phyloP scores from a whole-genome alignment of 2,888 invertebrate species.

The Agonum fuliginosum region DNA sequence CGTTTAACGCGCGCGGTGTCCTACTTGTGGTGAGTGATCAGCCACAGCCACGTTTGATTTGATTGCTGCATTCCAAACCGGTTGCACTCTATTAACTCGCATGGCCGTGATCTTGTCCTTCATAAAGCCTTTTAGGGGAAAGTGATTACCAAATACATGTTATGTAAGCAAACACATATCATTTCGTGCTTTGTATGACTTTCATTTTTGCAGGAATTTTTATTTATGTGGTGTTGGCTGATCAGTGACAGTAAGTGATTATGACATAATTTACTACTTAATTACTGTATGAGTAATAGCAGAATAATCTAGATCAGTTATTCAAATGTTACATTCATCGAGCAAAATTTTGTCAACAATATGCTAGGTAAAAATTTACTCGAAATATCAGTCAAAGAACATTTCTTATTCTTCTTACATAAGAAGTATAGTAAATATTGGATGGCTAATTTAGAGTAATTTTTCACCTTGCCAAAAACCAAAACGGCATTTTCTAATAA shows the following conservation, averaged over 20 bases:
- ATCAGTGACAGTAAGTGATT: not conserved
- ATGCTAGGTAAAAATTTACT: too few species aligned
- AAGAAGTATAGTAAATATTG: too few species aligned
- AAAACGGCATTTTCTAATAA: too few species aligned
- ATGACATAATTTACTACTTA: too few species aligned
- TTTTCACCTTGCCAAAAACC: too few species aligned
- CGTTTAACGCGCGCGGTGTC: conserved; percentile 24
- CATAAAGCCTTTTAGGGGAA: conserved; percentile 45
- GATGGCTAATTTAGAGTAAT: too few species aligned
- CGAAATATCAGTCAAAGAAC: too few species aligned
- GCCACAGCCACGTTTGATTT: not conserved
- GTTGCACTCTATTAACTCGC: conserved; percentile 48
- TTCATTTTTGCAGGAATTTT: not conserved
- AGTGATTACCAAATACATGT: conserved; percentile 57
- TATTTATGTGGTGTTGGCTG: not conserved
- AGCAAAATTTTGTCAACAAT: too few species aligned
- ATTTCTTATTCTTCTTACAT: too few species aligned
- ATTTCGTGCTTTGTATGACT: conserved; percentile 1
- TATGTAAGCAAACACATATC: conserved; percentile 30
- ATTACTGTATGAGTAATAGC: too few species aligned
- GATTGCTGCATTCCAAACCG: conserved; percentile 47
- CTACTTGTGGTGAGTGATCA: conserved; percentile 27
- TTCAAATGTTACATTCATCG: too few species aligned
- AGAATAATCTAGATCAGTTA: too few species aligned
- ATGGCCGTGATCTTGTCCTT: conserved; percentile 53